Percentiles rank a stretch among this genome's conserved stretches.
These are phyloP conservation scores for Fopius arisanus DNA, from an alignment of 1,140 invertebrate species.

Conservation along the genomic window DNA sequence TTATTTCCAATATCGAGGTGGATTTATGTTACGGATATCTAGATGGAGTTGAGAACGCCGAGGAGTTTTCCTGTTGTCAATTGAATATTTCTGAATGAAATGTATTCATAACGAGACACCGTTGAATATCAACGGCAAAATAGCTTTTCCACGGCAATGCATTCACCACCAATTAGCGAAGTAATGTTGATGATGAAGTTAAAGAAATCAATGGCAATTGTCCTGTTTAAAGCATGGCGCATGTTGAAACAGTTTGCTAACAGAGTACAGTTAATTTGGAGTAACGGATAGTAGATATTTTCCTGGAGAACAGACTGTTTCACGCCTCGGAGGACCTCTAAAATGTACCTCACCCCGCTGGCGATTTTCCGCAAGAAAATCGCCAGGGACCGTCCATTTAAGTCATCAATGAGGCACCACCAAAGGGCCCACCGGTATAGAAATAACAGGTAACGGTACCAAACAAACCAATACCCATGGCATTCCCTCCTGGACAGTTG, in stretches of 20 bases:
- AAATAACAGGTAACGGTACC: conserved; percentile 28
- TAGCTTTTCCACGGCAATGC: too few species aligned
- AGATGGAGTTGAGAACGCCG: background rate
- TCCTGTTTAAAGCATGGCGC: background rate
- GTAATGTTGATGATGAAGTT: too few species aligned
- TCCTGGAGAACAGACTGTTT: background rate
- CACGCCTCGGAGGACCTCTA: background rate
- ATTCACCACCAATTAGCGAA: too few species aligned
- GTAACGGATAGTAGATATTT: too few species aligned
- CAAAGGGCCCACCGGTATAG: conserved; percentile 21
- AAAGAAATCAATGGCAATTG: background rate
- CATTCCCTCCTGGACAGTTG: conserved; percentile 23
- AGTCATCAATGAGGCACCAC: conserved; percentile 27
- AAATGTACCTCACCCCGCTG: background rate
- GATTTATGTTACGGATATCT: background rate
- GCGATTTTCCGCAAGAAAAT: conserved; percentile 8
- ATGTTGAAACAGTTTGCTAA: background rate
- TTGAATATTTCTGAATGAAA: background rate
- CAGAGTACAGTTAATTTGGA: background rate
- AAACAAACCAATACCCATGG: background rate
- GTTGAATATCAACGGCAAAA: background rate
- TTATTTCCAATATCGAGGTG: background rate
- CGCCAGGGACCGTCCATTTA: background rate
- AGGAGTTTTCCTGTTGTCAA: background rate
- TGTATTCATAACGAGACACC: background rate